phyloP scores from a whole-genome alignment of 1,140 invertebrate genomes.

The Drosophila gunungcola region DNA sequence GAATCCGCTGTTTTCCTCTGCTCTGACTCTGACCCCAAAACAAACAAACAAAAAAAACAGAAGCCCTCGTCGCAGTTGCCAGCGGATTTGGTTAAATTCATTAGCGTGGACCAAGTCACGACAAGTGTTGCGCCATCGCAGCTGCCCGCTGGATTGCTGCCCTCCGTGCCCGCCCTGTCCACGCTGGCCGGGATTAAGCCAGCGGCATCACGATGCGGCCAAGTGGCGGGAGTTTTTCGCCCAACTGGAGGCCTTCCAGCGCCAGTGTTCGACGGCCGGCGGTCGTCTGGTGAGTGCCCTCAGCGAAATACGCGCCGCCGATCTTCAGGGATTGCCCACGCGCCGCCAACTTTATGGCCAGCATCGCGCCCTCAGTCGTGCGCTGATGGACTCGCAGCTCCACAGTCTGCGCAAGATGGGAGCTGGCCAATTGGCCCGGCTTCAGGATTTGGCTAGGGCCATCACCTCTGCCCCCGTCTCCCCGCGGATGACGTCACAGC shows the following conservation, averaged over 20 bases:
- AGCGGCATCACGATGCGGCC: constrained; percentile 86
- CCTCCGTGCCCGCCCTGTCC: constrained; percentile 82
- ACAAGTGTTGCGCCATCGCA: constrained; percentile 84
- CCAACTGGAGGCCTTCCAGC: constrained; percentile 86
- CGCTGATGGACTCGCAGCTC: constrained; percentile 86
- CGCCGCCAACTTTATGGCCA: constrained; percentile 86
- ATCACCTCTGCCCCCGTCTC: constrained; percentile 48
- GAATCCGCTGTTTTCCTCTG: constrained; percentile 47
- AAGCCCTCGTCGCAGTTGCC: constrained; percentile 33
- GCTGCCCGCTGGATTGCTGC: constrained; percentile 77
- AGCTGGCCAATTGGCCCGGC: constrained; percentile 82
- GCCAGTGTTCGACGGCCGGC: constrained; percentile 85
- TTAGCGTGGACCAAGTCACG: constrained; percentile 85
- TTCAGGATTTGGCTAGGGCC: constrained; percentile 85
- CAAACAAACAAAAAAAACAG: constrained; percentile 26
- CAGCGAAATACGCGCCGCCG: constrained; percentile 85
- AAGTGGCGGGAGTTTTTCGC: constrained; percentile 89
- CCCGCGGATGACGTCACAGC: constrained; percentile 21
- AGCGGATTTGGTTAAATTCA: constrained; percentile 82
- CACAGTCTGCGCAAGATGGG: constrained; percentile 86
- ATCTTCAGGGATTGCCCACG: constrained; percentile 84
- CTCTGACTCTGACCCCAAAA: constrained; percentile 54
- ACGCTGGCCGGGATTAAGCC: constrained; percentile 84
- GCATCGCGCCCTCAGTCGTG: constrained; percentile 85
- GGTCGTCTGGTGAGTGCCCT: constrained; percentile 85